These are phyloP conservation scores for Agrilus planipennis DNA, from an alignment of 1,140 invertebrate genomes.

Conservation along the genomic window DNA sequence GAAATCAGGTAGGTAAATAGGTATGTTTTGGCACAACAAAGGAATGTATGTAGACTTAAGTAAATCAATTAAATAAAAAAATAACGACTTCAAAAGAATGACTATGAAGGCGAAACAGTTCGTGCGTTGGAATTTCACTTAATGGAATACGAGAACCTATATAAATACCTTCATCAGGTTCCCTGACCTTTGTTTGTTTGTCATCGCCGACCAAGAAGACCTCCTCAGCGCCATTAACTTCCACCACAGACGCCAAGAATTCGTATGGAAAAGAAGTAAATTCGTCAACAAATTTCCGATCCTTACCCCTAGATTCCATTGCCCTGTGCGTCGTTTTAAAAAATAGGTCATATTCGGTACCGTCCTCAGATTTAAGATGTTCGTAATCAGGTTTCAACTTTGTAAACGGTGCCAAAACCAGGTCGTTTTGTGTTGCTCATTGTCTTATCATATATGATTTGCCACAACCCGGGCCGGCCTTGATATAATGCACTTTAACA, in stretches of 20 bases:
- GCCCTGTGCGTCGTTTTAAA: constrained; percentile 7
- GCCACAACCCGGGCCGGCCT: too few relatives aligned
- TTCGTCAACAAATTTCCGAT: constrained; percentile 7
- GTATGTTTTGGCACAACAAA: too few relatives aligned
- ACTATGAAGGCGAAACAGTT: too few relatives aligned
- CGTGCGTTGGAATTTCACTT: not conserved
- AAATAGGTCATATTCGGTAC: not conserved
- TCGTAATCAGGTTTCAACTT: constrained; percentile 4
- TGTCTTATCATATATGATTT: too few relatives aligned
- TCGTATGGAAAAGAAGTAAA: constrained; percentile 3
- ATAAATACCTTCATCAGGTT: too few relatives aligned
- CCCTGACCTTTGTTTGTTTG: not conserved
- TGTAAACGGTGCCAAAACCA: too few relatives aligned
- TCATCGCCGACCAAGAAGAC: constrained; percentile 6
- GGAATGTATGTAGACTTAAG: too few relatives aligned
- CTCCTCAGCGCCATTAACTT: constrained; percentile 8
- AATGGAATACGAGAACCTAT: constrained; percentile 4
- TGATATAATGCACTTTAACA: too few relatives aligned
- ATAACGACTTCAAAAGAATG: too few relatives aligned
- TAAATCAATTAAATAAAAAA: too few relatives aligned
- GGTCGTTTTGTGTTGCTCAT: too few relatives aligned
- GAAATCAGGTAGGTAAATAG: too few relatives aligned
- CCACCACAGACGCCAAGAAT: not conserved
- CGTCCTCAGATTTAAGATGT: not conserved
- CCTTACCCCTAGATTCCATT: not conserved